Evolutionary conservation across 2,888 invertebrate genomes (phyloP).

Genomic region (Pyrrhia umbra): DNA sequence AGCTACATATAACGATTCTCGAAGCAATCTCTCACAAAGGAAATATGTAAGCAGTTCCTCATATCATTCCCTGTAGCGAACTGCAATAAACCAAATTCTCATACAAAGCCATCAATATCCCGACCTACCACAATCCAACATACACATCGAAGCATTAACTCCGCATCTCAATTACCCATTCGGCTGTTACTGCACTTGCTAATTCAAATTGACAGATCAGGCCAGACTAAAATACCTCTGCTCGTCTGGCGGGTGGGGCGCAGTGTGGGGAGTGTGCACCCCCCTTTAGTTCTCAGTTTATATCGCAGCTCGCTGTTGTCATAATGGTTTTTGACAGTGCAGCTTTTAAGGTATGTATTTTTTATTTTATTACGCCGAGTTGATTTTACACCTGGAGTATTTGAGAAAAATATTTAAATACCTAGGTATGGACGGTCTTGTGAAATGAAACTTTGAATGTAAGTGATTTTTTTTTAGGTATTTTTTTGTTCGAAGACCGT

Average conservation of each 20-base stretch:
- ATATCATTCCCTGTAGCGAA: not conserved
- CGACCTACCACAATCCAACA: slow-evolving; percentile 73
- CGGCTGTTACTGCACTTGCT: slow-evolving; percentile 78
- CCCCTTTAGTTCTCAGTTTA: slow-evolving; percentile 68
- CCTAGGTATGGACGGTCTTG: not conserved
- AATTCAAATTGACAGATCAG: slow-evolving; percentile 89
- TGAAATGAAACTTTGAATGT: too few relatives aligned
- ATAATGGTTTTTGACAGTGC: slow-evolving; percentile 82
- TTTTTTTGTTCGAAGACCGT: too few relatives aligned
- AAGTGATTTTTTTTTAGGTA: too few relatives aligned
- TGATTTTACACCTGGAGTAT: slow-evolving; percentile 13
- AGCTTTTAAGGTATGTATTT: slow-evolving; percentile 63
- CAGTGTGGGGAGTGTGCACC: slow-evolving; percentile 64
- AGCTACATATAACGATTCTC: too few relatives aligned
- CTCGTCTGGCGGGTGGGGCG: slow-evolving; percentile 74
- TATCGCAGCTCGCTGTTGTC: slow-evolving; percentile 74
- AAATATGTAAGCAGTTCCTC: not conserved
- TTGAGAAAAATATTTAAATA: not conserved
- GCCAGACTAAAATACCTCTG: slow-evolving; percentile 86
- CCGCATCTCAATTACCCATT: slow-evolving; percentile 75
- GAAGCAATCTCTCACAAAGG: too few relatives aligned
- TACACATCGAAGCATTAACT: slow-evolving; percentile 53
- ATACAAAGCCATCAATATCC: slow-evolving; percentile 12
- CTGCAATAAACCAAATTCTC: slow-evolving; percentile 15
- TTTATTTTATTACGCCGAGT: slow-evolving; percentile 38